These are phyloP conservation scores for Oscheius sp. DNA, from an alignment of 2,888 invertebrate species.

Conservation along the genomic window DNA sequence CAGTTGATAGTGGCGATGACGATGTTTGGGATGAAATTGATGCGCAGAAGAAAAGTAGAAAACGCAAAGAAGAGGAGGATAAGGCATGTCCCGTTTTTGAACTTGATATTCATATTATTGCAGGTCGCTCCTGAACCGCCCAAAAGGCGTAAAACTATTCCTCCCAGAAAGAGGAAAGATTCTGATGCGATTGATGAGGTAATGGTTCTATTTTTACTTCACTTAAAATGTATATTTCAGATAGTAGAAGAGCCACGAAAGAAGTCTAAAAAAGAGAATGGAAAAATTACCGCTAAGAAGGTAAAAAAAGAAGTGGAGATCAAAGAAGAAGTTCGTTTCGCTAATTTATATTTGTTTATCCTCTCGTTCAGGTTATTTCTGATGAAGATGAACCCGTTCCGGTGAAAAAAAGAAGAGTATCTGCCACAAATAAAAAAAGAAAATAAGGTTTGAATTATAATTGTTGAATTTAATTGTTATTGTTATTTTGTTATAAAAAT, in stretches of 20 bases:
- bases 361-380: not conserved
- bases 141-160: constrained; percentile 9
- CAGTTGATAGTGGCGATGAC: constrained; percentile 41
- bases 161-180: constrained; percentile 23
- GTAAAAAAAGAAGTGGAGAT: constrained; percentile 22
- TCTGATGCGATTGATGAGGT: constrained; percentile 16
- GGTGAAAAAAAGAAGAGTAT: constrained; percentile 7
- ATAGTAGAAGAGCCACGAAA: constrained; percentile 35
- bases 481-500: constrained; percentile 12
- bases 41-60: constrained; percentile 26
- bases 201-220: not conserved
- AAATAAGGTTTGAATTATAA: constrained; percentile 26
- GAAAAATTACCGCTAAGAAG: not conserved
- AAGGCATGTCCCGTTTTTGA: not conserved
- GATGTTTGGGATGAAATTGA: constrained; percentile 42
- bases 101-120: too few species aligned
- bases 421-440: constrained; percentile 21
- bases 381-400: constrained; percentile 28
- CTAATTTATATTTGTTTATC: too few species aligned
- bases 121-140: not conserved
- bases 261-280: constrained; percentile 30
- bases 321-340: not conserved
- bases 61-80: constrained; percentile 31
- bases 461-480: constrained; percentile 27
- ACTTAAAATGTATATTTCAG: not conserved